A percentile compares a stretch with the other conserved stretches of the same genome.
These are phyloP conservation scores for Sepiola atlantica DNA, from an alignment of 2,888 invertebrate species.

Conservation along the genomic window DNA sequence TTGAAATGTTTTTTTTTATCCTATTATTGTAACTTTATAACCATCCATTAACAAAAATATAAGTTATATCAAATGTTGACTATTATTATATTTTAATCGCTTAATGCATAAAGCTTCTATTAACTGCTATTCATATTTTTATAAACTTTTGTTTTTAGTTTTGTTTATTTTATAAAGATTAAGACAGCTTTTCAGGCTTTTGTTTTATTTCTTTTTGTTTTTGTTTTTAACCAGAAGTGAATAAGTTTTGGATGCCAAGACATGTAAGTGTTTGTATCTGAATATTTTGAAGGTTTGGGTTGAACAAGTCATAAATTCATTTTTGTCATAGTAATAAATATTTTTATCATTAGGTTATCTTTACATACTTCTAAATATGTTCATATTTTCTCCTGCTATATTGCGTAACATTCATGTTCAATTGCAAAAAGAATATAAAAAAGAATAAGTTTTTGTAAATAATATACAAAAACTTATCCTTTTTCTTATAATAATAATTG, in stretches of 20 bases:
- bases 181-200: not conserved
- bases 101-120: not conserved
- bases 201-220: not conserved
- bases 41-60: not conserved
- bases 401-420: not conserved
- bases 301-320: not conserved
- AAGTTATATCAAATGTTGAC: not conserved
- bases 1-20: no score
- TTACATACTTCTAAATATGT: not conserved
- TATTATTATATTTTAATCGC: not conserved
- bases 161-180: not conserved
- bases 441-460: no score
- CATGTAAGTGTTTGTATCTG: constrained; percentile 32
- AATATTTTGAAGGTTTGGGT: constrained; percentile 20
- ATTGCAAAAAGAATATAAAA: not conserved
- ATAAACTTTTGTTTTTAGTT: not conserved
- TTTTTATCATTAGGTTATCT: not conserved
- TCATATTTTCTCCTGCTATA: not conserved
- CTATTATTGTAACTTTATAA: no score
- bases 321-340: not conserved
- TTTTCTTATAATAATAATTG: no score
- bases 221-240: not conserved
- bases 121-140: not conserved
- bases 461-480: no score
- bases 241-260: constrained; percentile 19